Conservation (phyloP, 1,140 invertebrate genomes). For the Pissodes strobi region DNA sequence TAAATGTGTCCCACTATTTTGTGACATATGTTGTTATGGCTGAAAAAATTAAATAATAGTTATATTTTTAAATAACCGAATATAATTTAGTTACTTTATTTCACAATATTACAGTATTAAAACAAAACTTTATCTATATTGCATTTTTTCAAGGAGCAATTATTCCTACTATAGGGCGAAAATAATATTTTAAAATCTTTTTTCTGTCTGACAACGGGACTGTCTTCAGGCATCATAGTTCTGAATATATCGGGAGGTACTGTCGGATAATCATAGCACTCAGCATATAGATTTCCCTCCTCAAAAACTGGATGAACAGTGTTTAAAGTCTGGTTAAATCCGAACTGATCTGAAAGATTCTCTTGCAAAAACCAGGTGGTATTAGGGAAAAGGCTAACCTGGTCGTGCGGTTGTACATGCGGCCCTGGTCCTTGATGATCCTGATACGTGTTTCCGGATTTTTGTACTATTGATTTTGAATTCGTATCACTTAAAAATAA, state of each 20-base stretch:
- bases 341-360: conserved; percentile 18
- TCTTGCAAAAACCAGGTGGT: conserved; percentile 2
- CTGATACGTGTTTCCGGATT: too few relatives aligned
- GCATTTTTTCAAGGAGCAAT: not conserved
- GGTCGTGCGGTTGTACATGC: too few relatives aligned
- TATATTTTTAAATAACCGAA: too few relatives aligned
- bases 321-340: conserved; percentile 9
- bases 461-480: too few relatives aligned
- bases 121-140: not conserved
- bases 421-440: too few relatives aligned
- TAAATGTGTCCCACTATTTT: too few relatives aligned
- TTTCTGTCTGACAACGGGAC: not conserved
- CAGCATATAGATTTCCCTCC: conserved; percentile 18
- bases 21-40: too few relatives aligned
- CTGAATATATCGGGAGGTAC: not conserved
- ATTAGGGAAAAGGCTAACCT: not conserved
- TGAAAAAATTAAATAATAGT: too few relatives aligned
- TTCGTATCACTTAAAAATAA: too few relatives aligned
- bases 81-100: too few relatives aligned
- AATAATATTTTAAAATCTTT: conserved; percentile 9
- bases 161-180: conserved; percentile 3
- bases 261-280: conserved; percentile 6
- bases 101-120: too few relatives aligned
- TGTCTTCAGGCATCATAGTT: not conserved
- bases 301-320: conserved; percentile 9